phyloP scores from a whole-genome alignment of 92 coral and sea anemone genomes.

The Actinernus sp. region DNA sequence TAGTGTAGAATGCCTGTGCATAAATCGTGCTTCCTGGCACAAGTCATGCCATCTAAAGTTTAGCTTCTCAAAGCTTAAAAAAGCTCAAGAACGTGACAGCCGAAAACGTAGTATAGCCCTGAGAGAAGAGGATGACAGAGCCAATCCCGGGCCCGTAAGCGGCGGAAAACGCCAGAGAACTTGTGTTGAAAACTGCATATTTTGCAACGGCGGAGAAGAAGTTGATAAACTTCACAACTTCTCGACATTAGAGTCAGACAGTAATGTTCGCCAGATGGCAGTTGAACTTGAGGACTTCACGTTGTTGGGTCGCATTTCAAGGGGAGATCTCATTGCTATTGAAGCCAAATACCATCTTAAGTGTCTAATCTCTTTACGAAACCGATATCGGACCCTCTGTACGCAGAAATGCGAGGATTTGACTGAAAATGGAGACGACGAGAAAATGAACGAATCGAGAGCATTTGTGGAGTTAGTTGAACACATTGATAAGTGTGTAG shows the following conservation, averaged over 20 bases:
- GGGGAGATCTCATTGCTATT: constrained; percentile 33
- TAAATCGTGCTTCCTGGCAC: too few relatives aligned
- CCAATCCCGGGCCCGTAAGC: too few relatives aligned
- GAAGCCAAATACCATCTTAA: constrained; percentile 35
- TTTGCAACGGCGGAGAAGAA: constrained; percentile 1
- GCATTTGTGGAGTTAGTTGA: constrained; percentile 31
- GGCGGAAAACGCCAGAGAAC: too few relatives aligned
- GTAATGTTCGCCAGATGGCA: constrained; percentile 15
- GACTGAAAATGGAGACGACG: background rate
- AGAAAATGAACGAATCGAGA: constrained; percentile 21
- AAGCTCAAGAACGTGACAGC: too few relatives aligned
- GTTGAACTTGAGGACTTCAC: constrained; percentile 14
- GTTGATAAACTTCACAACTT: constrained; percentile 19
- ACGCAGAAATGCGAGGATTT: background rate
- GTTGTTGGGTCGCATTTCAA: constrained; percentile 4
- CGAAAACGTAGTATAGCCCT: too few relatives aligned
- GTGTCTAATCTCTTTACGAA: constrained; percentile 6
- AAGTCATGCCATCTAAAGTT: too few relatives aligned
- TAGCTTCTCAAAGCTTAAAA: too few relatives aligned
- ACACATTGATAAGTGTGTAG: constrained; percentile 7
- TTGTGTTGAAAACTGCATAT: background rate
- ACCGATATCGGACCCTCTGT: constrained; percentile 3
- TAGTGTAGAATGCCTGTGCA: too few relatives aligned
- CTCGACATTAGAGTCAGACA: constrained; percentile 18
- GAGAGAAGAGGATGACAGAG: too few relatives aligned